A percentile compares a stretch with the other conserved stretches of the same genome.
phyloP scores from a whole-genome alignment of 1,140 invertebrate genomes.

The Diorhabda sublineata region DNA sequence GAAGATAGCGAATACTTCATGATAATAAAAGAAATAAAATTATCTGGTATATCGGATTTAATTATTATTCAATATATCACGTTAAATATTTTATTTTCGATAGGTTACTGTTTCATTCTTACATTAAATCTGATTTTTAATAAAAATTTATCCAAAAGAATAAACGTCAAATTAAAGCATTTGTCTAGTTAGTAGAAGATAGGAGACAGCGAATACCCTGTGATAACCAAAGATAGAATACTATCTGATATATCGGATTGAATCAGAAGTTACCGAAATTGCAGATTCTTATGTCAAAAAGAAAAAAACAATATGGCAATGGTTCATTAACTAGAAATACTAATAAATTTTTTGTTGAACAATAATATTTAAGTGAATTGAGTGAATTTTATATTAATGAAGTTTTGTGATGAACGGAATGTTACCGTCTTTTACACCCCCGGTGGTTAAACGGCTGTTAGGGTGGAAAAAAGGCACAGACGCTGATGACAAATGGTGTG shows the following conservation, averaged over 20 bases:
- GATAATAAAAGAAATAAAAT: too few species aligned
- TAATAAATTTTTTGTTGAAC: conserved; percentile 20
- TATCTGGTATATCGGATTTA: too few species aligned
- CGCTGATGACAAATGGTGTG: conserved; percentile 94
- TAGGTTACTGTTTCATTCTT: too few species aligned
- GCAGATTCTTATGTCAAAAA: conserved; percentile 31
- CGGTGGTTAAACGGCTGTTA: conserved; percentile 89
- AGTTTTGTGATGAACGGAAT: conserved; percentile 49
- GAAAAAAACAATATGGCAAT: conserved; percentile 38
- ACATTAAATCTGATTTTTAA: background rate
- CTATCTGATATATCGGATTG: background rate
- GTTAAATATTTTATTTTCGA: too few species aligned
- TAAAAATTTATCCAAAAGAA: background rate
- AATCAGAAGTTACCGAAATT: background rate
- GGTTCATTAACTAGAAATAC: conserved; percentile 35
- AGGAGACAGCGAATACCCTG: background rate
- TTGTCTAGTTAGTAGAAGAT: conserved; percentile 1
- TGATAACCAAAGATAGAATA: conserved; percentile 4
- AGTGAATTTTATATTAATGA: conserved; percentile 11
- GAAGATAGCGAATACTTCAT: too few species aligned
- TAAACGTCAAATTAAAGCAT: background rate
- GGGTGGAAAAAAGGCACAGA: conserved; percentile 85
- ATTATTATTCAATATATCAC: too few species aligned
- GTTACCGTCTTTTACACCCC: conserved; percentile 89
- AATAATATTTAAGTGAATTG: conserved; percentile 1